Evolutionary conservation across 2,888 invertebrate genomes (phyloP), one percentile per base, ranked within the genome.

Genomic region (Drosophila eohydei): DNA sequence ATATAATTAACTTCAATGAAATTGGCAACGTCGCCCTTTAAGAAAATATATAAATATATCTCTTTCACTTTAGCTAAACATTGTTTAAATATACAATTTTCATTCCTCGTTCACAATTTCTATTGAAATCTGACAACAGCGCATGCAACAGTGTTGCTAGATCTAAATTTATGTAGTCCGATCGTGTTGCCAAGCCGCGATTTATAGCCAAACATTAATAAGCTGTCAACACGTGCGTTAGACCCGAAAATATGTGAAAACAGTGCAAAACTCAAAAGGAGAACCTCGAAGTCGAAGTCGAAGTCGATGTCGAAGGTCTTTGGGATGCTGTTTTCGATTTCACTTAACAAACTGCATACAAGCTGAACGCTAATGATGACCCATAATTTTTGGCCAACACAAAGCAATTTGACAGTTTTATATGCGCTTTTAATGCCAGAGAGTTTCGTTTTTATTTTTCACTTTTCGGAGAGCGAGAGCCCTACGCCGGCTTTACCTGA

Each of bases 171-270:
- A 46, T 58, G 51, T 54, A 38, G 51, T 12, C 11, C 36, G 26
- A 57, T 28, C 26, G 32, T 36, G 44, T 50, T 61, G 55, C 46
- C 36, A 14, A 54, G 21, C 5, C 36, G 52, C 69, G 77, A 91
- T 90, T 90, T 91, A 91, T 91, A 78, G 82, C 85, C 71, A 60
- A 70, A 88, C 91, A 91, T 91, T 91, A 90, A 91, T 91, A 91
- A 89, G 90, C 91, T 91, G 91, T 91, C 91, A 91, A 91, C 91
- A 91, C 91, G 83, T 91, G 82, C 86, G 82, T 91, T 91, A 89
- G 90, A 81, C 68, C 67, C 67, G 43, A 64, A 70, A 57, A 81
- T 58, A 63, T 60, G 50, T 11, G 8, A 32, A 60, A 26, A 8
- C 51, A 28, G 34, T 7, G 21, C 32, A 21, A 48, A 44, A 21